These are phyloP conservation scores for Eudasyphora cyanicolor DNA, from an alignment of 2,888 invertebrate species.

Conservation along the genomic window DNA sequence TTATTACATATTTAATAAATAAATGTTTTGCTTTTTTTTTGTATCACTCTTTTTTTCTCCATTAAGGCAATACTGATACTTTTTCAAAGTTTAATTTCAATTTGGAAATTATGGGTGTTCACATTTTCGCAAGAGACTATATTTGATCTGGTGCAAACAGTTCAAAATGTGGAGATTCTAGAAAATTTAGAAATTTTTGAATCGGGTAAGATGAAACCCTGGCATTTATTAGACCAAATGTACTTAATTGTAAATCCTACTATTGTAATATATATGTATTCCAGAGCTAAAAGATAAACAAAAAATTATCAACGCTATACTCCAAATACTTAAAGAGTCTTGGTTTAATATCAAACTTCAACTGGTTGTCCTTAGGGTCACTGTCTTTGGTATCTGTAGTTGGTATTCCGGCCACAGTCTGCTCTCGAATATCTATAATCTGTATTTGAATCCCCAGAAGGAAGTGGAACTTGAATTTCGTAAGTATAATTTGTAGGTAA, in stretches of 20 bases:
- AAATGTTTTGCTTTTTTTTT: too few relatives aligned
- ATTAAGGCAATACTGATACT: slow-evolving; percentile 51
- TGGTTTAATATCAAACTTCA: slow-evolving; percentile 53
- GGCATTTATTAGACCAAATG: too few relatives aligned
- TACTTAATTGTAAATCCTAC: too few relatives aligned
- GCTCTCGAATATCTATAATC: slow-evolving; percentile 32
- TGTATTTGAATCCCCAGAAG: slow-evolving; percentile 11
- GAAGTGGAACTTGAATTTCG: slow-evolving; percentile 45
- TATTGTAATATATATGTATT: too few relatives aligned
- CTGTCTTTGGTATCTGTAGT: slow-evolving; percentile 1
- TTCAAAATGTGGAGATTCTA: slow-evolving; percentile 43
- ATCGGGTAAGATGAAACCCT: slow-evolving; percentile 55
- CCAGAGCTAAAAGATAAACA: too few relatives aligned
- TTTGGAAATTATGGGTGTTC: slow-evolving; percentile 51
- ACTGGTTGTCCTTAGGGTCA: slow-evolving; percentile 6
- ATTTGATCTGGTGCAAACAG: slow-evolving; percentile 37
- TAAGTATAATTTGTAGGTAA: too few relatives aligned
- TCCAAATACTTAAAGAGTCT: slow-evolving; percentile 38
- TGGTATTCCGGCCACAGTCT: slow-evolving; percentile 43
- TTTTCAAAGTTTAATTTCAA: slow-evolving; percentile 48
- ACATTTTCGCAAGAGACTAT: slow-evolving; percentile 32
- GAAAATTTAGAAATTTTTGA: slow-evolving; percentile 54
- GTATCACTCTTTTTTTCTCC: neutral
- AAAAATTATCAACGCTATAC: slow-evolving; percentile 44
- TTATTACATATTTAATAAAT: too few relatives aligned